Percentiles rank a stretch among this genome's conserved stretches.
These are phyloP conservation scores for Platichthys stellatus DNA, from an alignment of 2,113 vertebrate genomes.

Conservation along the genomic window DNA sequence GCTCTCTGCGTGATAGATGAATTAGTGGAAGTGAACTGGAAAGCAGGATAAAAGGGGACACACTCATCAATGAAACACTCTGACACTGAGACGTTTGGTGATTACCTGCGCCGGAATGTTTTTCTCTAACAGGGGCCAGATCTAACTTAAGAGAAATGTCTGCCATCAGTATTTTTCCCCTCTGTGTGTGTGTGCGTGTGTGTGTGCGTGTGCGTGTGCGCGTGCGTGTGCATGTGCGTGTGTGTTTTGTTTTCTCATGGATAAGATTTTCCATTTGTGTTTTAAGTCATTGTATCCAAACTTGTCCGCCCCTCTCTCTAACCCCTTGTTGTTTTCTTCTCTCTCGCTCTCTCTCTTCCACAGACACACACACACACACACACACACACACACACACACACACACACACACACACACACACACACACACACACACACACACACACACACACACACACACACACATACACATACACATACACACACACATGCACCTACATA, in stretches of 20 bases:
- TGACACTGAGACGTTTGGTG: constrained; percentile 46
- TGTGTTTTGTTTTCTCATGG: constrained; percentile 26
- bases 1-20: constrained; percentile 72
- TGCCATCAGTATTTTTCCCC: constrained; percentile 13
- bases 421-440: constrained; percentile 12
- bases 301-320: constrained; percentile 17
- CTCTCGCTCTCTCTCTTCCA: too few species aligned
- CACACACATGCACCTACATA: constrained; percentile 50
- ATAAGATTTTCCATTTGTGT: constrained; percentile 52
- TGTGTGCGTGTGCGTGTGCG: background rate
- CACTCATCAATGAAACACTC: constrained; percentile 70
- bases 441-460: too few species aligned
- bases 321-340: constrained; percentile 27
- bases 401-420: constrained; percentile 12
- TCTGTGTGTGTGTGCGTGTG: background rate
- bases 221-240: background rate
- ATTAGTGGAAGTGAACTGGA: constrained; percentile 67
- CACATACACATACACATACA: constrained; percentile 11
- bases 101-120: constrained; percentile 62
- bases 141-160: constrained; percentile 36
- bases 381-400: too few species aligned
- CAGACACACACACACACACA: too few species aligned
- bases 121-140: constrained; percentile 38
- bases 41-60: constrained; percentile 54
- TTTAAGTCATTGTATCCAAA: constrained; percentile 29